Percentiles rank a stretch among this genome's conserved stretches.
Conservation (phyloP, 2,888 invertebrate species). For the Orthonychiurus folsomi region DNA sequence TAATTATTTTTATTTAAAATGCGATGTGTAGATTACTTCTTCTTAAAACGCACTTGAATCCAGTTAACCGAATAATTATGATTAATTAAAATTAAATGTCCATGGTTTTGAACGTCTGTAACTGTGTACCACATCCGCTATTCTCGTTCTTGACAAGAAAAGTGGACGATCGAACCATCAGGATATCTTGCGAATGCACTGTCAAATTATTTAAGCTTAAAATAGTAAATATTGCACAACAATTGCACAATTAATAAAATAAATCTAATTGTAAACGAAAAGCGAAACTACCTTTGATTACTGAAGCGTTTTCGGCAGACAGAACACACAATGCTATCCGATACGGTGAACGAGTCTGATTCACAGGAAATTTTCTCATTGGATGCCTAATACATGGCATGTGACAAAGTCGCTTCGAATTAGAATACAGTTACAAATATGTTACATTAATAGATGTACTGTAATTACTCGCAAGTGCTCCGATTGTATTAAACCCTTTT, state of each 20-base stretch:
- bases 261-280: constrained; percentile 2
- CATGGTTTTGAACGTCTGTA: no score
- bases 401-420: constrained; percentile 14
- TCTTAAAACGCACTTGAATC: no score
- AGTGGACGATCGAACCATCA: constrained; percentile 84
- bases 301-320: constrained; percentile 90
- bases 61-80: no score
- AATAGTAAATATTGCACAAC: constrained; percentile 12
- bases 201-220: constrained; percentile 42
- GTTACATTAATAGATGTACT: constrained; percentile 13
- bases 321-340: constrained; percentile 77
- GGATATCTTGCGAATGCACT: constrained; percentile 89
- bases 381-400: constrained; percentile 53
- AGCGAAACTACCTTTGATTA: constrained; percentile 62
- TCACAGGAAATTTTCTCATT: constrained; percentile 71
- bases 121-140: no score
- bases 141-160: constrained; percentile 61
- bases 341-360: constrained; percentile 71
- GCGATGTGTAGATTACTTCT: no score
- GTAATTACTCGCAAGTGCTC: constrained; percentile 67
- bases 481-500: constrained; percentile 72
- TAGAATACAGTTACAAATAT: constrained; percentile 7
- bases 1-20: no score
- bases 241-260: neutral
- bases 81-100: no score